Conservation (phyloP, 2,113 vertebrate genomes). For the Cebus imitator region DNA sequence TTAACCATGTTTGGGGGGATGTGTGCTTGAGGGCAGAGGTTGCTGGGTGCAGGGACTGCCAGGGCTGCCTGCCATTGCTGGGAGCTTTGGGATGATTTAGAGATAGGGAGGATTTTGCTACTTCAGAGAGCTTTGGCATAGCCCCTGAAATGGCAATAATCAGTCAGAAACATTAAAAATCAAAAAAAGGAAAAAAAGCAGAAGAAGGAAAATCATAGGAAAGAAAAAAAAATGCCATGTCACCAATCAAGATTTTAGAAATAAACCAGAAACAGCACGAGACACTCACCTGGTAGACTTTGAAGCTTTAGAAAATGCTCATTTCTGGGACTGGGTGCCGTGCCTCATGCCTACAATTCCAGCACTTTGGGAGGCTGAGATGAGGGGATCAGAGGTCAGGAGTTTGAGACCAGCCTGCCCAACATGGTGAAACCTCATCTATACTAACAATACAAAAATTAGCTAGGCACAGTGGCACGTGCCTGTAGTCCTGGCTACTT, state of each 20-base stretch:
- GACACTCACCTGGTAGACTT: not conserved
- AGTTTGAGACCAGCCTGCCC: not conserved
- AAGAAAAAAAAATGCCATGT: not conserved
- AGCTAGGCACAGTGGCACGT: not conserved
- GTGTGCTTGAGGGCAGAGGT: not conserved
- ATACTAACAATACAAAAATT: not conserved
- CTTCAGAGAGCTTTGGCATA: not conserved
- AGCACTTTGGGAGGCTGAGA: not conserved
- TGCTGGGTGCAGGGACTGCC: not conserved
- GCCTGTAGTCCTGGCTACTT: too few relatives aligned
- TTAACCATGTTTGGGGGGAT: rapidly evolving
- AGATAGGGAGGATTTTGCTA: not conserved
- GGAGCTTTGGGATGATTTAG: not conserved
- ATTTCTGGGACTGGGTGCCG: not conserved
- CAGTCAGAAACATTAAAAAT: not conserved
- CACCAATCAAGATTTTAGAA: not conserved
- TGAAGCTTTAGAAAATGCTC: not conserved
- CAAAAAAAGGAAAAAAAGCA: not conserved
- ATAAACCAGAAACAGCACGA: not conserved
- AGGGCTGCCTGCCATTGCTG: rapidly evolving
- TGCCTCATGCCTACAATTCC: not conserved
- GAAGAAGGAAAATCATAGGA: not conserved
- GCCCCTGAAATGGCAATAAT: not conserved
- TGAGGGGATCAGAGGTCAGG: not conserved
- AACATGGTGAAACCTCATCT: not conserved